phyloP scores from a whole-genome alignment of 2,113 vertebrate genomes.

The Serinus canaria region DNA sequence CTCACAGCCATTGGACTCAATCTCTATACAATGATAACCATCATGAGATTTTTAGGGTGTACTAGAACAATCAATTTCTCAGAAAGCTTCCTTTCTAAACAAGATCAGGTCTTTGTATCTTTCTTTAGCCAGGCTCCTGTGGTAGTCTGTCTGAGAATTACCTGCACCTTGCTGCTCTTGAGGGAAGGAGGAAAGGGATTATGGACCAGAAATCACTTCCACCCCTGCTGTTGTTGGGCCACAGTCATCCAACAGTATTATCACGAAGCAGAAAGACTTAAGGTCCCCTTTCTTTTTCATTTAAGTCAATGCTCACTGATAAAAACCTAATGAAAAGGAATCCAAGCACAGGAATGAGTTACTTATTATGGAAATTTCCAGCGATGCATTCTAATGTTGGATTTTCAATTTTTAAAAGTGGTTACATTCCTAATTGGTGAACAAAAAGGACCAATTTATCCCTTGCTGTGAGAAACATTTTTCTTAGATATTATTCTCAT shows the following conservation, averaged over 20 bases:
- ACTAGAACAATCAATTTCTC: slow-evolving; percentile 48
- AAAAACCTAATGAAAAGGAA: background rate
- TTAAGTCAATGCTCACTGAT: background rate
- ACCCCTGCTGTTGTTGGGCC: background rate
- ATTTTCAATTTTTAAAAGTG: slow-evolving; percentile 39
- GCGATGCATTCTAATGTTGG: background rate
- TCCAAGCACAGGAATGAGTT: background rate
- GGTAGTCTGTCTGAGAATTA: background rate
- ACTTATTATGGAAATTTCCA: background rate
- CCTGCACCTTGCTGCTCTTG: background rate
- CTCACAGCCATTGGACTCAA: background rate
- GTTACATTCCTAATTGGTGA: slow-evolving; percentile 22
- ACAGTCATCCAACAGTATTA: background rate
- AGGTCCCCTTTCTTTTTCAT: background rate
- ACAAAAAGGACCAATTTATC: slow-evolving; percentile 42
- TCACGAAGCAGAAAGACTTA: background rate
- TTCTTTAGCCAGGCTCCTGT: background rate
- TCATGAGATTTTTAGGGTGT: slow-evolving; percentile 25
- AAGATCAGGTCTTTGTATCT: slow-evolving; percentile 54
- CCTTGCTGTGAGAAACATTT: slow-evolving; percentile 1
- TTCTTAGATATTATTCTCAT: slow-evolving; percentile 32
- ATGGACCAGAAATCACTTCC: background rate
- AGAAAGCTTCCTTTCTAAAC: slow-evolving; percentile 49
- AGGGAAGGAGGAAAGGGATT: background rate
- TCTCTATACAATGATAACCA: slow-evolving; percentile 32